Percentiles rank a stretch among this genome's conserved stretches.
Conservation (phyloP, 2,113 vertebrate genomes). For the Sisor rabdophorus region DNA sequence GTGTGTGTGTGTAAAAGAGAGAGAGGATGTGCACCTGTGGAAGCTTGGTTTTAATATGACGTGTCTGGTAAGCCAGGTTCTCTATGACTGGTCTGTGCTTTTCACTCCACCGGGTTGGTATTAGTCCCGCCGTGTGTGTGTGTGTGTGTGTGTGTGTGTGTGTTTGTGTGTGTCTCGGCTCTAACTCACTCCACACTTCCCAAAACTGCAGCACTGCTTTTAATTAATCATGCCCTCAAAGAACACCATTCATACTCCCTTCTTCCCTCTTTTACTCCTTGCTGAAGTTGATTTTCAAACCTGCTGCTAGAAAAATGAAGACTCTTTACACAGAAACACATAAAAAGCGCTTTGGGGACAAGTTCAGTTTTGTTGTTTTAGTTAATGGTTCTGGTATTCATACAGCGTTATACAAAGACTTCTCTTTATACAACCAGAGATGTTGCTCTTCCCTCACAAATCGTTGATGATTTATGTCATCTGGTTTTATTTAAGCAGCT, state of each 20-base stretch:
- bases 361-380: background rate
- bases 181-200: conserved; percentile 24
- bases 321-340: background rate
- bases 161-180: conserved; percentile 12
- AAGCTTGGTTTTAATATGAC: conserved; percentile 29
- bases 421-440: conserved; percentile 1
- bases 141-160: conserved; percentile 2
- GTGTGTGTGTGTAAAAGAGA: conserved; percentile 28
- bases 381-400: background rate
- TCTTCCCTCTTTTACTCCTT: conserved; percentile 2
- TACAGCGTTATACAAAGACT: background rate
- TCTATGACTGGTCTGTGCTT: conserved; percentile 38
- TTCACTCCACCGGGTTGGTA: conserved; percentile 44
- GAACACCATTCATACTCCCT: conserved; percentile 42
- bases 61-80: conserved; percentile 20
- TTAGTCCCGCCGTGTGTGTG: conserved; percentile 11
- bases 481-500: conserved; percentile 35
- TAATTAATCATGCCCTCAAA: conserved; percentile 47
- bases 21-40: conserved; percentile 44
- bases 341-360: background rate
- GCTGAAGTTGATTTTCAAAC: conserved; percentile 13
- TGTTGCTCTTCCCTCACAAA: conserved; percentile 8
- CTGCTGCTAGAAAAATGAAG: conserved; percentile 5
- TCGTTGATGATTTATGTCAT: conserved; percentile 5
- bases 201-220: conserved; percentile 43